Conservation (phyloP, 2,888 invertebrate species). For the Athalia rosae region DNA sequence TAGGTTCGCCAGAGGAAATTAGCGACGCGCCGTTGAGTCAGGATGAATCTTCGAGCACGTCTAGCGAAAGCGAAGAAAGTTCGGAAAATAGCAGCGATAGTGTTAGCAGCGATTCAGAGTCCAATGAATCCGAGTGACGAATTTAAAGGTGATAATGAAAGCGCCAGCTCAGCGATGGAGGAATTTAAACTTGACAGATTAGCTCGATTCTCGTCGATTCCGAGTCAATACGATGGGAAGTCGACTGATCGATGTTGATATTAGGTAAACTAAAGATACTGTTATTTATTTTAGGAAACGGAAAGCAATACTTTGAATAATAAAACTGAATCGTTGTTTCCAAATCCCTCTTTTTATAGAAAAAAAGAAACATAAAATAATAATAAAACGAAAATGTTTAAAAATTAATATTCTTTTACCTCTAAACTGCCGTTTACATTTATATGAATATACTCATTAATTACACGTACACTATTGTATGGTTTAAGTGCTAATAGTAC, state of each 20-base stretch:
- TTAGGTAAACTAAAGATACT: slow-evolving; percentile 13
- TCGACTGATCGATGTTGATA: neutral
- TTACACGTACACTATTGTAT: neutral
- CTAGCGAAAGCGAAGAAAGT: slow-evolving; percentile 18
- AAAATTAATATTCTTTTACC: neutral
- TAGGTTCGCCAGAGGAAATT: slow-evolving; percentile 4
- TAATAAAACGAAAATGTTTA: neutral
- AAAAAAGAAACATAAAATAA: slow-evolving; percentile 17
- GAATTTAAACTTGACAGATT: neutral
- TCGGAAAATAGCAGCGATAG: slow-evolving; percentile 4
- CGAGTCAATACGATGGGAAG: neutral
- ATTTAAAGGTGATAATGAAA: neutral
- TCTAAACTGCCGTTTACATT: neutral
- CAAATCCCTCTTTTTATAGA: slow-evolving; percentile 18
- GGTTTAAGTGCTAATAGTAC: too few species aligned
- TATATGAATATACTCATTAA: neutral
- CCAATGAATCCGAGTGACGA: slow-evolving; percentile 8
- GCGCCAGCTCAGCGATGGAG: neutral
- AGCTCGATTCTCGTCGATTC: neutral
- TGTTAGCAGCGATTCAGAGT: slow-evolving; percentile 1
- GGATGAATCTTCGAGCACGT: slow-evolving; percentile 13
- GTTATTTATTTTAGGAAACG: slow-evolving; percentile 23
- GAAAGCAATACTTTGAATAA: slow-evolving; percentile 12
- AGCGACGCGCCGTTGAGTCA: neutral
- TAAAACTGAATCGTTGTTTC: slow-evolving; percentile 22